A percentile compares a stretch with the other conserved stretches of the same genome.
These are phyloP conservation scores for Apteryx owenii DNA, from an alignment of 2,113 vertebrate genomes.

Conservation along the genomic window DNA sequence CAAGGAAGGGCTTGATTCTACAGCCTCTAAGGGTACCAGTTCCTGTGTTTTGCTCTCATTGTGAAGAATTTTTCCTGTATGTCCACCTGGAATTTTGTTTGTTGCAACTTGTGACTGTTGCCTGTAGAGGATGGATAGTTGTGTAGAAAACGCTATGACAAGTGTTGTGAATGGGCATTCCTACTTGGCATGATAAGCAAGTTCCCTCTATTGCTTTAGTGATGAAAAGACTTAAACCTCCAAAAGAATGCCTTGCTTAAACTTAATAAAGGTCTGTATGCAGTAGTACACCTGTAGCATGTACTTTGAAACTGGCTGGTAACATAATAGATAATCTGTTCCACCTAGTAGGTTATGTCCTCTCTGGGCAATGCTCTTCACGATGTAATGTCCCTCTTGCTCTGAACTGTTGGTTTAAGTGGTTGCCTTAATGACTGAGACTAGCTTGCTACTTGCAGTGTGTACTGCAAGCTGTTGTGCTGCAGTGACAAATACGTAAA, in stretches of 20 bases:
- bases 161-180: neutral
- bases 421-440: neutral
- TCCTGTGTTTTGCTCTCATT: neutral
- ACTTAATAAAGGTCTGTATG: rapidly evolving
- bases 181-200: neutral
- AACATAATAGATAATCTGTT: neutral
- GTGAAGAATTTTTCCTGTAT: neutral
- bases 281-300: rapidly evolving
- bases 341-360: too few species aligned
- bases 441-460: neutral
- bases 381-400: neutral
- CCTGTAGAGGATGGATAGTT: neutral
- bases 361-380: neutral
- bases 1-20: neutral
- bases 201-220: neutral
- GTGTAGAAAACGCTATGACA: too few species aligned
- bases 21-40: neutral
- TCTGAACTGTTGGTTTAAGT: neutral
- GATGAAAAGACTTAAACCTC: neutral
- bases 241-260: neutral
- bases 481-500: neutral
- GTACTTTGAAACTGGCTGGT: neutral
- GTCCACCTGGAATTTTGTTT: neutral
- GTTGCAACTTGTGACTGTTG: neutral
- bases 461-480: neutral